These are phyloP conservation scores for Operophtera brumata DNA, from an alignment of 2,888 invertebrate genomes.

Conservation along the genomic window DNA sequence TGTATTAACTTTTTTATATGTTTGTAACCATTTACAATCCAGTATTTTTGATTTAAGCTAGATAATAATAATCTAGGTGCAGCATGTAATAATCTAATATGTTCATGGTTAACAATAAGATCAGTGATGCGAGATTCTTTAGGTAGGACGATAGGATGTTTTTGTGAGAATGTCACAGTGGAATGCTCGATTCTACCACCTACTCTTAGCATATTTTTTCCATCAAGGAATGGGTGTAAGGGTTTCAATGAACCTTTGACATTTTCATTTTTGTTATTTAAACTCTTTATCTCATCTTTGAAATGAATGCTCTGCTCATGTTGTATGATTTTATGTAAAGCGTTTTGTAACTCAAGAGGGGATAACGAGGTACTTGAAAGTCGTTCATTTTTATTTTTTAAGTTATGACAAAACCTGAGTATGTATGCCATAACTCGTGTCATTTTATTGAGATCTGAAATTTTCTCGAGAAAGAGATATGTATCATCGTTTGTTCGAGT, in stretches of 20 bases:
- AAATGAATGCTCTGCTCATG: conserved; percentile 26
- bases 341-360: conserved; percentile 8
- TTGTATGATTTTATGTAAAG: conserved; percentile 13
- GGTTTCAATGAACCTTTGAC: conserved; percentile 15
- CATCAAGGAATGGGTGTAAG: conserved; percentile 29
- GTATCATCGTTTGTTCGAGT: background rate
- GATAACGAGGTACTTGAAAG: background rate
- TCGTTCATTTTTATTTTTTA: conserved; percentile 9
- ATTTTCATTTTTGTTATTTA: conserved; percentile 1
- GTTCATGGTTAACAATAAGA: conserved; percentile 25
- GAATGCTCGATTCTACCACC: conserved; percentile 28
- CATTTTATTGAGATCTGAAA: conserved; percentile 28
- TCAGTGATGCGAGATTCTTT: conserved; percentile 14
- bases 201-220: conserved; percentile 18
- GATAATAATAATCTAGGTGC: conserved; percentile 12
- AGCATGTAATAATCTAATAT: conserved; percentile 23
- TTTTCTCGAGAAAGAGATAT: conserved; percentile 8
- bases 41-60: background rate
- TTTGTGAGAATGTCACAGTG: conserved; percentile 17
- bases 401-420: conserved; percentile 20
- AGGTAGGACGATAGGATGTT: conserved; percentile 26
- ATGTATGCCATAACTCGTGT: conserved; percentile 21
- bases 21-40: conserved; percentile 26
- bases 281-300: conserved; percentile 12
- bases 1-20: conserved; percentile 27